phyloP scores from a whole-genome alignment of 2,797 vertebrate species.

The Paramormyrops hopkinsi region DNA sequence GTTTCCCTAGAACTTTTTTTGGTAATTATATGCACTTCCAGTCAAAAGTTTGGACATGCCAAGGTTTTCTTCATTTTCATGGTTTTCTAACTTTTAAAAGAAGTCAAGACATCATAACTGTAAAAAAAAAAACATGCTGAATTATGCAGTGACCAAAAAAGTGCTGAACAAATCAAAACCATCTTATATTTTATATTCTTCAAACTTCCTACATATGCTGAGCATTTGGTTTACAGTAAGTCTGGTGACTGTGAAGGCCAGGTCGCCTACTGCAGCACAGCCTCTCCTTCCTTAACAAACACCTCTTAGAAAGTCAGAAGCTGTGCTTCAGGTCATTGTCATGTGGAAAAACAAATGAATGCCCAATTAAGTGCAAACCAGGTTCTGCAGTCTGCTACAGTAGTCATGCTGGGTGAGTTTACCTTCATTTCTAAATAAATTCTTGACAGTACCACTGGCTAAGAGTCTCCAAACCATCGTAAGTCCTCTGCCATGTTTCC shows the following conservation, averaged over 20 bases:
- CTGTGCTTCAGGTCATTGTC: not conserved
- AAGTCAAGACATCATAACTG: not conserved
- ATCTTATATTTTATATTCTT: not conserved
- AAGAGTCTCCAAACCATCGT: not conserved
- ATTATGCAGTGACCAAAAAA: conserved; percentile 2
- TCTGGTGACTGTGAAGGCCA: not conserved
- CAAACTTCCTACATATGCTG: not conserved
- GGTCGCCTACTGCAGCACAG: not conserved
- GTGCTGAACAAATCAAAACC: not conserved
- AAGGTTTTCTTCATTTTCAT: not conserved
- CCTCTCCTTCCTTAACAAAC: not conserved
- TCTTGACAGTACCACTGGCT: not conserved
- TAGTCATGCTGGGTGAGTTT: not conserved
- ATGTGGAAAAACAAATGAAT: not conserved
- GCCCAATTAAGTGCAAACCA: not conserved
- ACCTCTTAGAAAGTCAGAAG: not conserved
- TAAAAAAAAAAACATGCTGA: not conserved
- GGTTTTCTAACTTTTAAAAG: not conserved
- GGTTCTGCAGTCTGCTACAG: not conserved
- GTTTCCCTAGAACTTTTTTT: not conserved
- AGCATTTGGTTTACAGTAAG: not conserved
- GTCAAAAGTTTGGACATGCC: not conserved
- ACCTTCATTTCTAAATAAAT: not conserved
- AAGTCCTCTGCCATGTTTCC: not conserved
- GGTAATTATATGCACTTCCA: not conserved